Conservation (phyloP, 2,113 vertebrate species). For the Leuciscus idus region DNA sequence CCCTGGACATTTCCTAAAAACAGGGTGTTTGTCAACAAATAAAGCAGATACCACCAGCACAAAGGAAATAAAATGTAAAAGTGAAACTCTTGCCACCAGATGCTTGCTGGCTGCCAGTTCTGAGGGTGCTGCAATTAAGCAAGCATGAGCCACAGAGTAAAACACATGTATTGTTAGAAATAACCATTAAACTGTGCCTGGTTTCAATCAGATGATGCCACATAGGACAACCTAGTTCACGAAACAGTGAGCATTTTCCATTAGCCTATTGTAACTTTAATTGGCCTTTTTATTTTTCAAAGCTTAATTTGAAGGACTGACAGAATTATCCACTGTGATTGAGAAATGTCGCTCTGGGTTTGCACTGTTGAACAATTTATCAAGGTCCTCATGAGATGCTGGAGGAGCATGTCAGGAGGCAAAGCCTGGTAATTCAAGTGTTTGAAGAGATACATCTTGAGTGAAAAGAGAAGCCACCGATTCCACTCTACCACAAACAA, state of each 20-base stretch:
- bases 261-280: neutral
- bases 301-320: neutral
- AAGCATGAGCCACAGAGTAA: constrained; percentile 26
- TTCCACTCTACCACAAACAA: neutral
- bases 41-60: constrained; percentile 40
- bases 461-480: neutral
- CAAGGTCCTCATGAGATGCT: neutral
- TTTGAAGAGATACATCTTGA: neutral
- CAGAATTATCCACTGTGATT: neutral
- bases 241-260: neutral
- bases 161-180: constrained; percentile 23
- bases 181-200: constrained; percentile 8
- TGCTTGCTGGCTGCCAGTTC: constrained; percentile 31
- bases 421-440: neutral
- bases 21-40: constrained; percentile 49
- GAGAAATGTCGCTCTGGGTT: neutral
- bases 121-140: constrained; percentile 42
- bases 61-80: neutral
- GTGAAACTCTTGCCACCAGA: constrained; percentile 35
- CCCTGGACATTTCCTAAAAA: too few relatives aligned
- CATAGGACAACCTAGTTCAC: neutral
- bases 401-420: neutral
- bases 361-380: neutral
- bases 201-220: neutral
- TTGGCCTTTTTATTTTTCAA: neutral